A percentile compares a stretch with the other conserved stretches of the same genome.
Evolutionary conservation across 2,113 vertebrate species (phyloP).

Genomic region (Myodes glareolus): DNA sequence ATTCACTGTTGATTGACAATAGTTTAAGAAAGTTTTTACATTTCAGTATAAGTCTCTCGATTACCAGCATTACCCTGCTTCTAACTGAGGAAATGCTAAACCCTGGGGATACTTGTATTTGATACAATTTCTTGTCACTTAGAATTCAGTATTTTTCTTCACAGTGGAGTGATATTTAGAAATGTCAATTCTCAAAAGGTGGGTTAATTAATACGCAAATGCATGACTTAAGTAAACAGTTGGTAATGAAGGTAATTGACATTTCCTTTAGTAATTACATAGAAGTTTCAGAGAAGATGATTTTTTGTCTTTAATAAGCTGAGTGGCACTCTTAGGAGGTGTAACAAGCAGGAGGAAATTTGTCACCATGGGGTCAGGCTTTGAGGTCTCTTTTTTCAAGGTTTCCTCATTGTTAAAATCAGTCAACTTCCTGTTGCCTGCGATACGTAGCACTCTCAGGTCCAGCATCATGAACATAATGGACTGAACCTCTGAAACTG

Average conservation of each 20-base stretch:
- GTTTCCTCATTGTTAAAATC: not conserved
- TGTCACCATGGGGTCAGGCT: not conserved
- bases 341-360: not conserved
- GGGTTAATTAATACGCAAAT: constrained; percentile 37
- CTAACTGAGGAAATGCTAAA: not conserved
- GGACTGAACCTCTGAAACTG: not conserved
- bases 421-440: not conserved
- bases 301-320: constrained; percentile 22
- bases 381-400: not conserved
- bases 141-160: constrained; percentile 17
- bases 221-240: constrained; percentile 2
- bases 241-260: not conserved
- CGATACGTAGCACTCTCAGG: not conserved
- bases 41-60: not conserved
- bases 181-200: not conserved
- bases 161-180: constrained; percentile 28
- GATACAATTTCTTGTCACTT: not conserved
- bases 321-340: not conserved
- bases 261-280: constrained; percentile 12
- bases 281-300: not conserved
- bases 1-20: not conserved
- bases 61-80: not conserved
- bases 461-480: not conserved
- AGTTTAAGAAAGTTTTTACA: not conserved
- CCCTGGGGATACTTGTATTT: not conserved